Conservation (phyloP, 2,797 vertebrate genomes). For the Spondyliosoma cantharus region DNA sequence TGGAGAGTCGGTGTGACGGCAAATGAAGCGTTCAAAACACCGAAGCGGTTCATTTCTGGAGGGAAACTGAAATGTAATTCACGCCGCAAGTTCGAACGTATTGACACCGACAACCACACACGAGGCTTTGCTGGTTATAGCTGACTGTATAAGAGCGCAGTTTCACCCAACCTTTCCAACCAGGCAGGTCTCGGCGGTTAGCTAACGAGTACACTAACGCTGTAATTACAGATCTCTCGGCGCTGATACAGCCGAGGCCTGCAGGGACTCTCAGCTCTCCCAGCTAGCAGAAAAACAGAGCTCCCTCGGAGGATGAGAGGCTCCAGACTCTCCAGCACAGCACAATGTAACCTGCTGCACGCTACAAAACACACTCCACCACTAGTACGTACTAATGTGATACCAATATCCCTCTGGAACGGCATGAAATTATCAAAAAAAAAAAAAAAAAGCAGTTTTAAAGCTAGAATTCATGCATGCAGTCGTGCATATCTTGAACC, state of each 20-base stretch:
- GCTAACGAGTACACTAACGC: slow-evolving; percentile 2
- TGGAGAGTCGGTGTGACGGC: not conserved
- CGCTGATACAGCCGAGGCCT: slow-evolving; percentile 18
- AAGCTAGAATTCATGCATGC: not conserved
- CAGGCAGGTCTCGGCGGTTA: slow-evolving; percentile 21
- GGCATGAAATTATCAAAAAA: not conserved
- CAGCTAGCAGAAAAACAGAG: slow-evolving; percentile 49
- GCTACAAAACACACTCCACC: not conserved
- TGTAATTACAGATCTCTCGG: slow-evolving; percentile 41
- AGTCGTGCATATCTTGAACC: no score
- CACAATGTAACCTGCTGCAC: not conserved
- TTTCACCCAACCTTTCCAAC: not conserved
- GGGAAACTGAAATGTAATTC: not conserved
- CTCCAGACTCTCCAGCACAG: not conserved
- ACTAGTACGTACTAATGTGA: no score
- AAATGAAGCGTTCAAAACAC: not conserved
- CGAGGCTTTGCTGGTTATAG: not conserved
- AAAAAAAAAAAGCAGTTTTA: not conserved
- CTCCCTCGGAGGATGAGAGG: slow-evolving; percentile 18
- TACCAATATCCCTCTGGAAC: not conserved
- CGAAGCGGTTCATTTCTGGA: not conserved
- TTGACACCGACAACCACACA: not conserved
- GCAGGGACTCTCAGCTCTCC: slow-evolving; percentile 21
- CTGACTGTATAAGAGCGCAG: not conserved
- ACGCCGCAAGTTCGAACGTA: no score